Percentiles rank a stretch among this genome's conserved stretches.
Evolutionary conservation across 2,888 invertebrate genomes (phyloP).

Genomic region (Palloptera scutellata): DNA sequence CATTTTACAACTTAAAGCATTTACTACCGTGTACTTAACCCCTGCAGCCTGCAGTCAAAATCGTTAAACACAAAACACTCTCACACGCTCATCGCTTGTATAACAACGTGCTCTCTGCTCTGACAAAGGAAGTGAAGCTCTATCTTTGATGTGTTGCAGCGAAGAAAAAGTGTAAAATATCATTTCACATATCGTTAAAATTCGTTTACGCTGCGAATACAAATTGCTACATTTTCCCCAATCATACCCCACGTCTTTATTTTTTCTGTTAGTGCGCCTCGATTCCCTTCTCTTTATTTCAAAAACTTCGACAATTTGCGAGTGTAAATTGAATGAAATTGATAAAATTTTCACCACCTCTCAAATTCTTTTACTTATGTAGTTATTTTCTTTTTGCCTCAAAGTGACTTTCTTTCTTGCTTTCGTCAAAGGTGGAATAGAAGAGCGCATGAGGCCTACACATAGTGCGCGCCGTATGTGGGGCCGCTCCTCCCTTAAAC

Average conservation of each 20-base stretch:
- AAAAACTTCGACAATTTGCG: conserved; percentile 31
- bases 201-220: conserved; percentile 57
- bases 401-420: background rate
- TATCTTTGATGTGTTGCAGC: background rate
- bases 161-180: conserved; percentile 43
- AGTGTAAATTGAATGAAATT: conserved; percentile 60
- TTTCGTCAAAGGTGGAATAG: background rate
- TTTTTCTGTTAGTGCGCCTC: too few species aligned
- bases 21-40: too few species aligned
- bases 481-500: background rate
- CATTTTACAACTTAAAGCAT: too few species aligned
- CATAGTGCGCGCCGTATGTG: too few species aligned
- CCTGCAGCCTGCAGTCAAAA: too few species aligned
- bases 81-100: too few species aligned
- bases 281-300: background rate
- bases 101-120: too few species aligned
- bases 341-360: conserved; percentile 43
- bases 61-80: too few species aligned
- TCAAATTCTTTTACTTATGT: background rate
- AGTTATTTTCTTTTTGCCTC: background rate
- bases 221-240: conserved; percentile 55
- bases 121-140: too few species aligned
- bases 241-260: background rate
- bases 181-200: conserved; percentile 60
- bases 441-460: too few species aligned